Evolutionary conservation across 2,888 invertebrate genomes (phyloP).

Genomic region (Cataglyphis cursor): DNA sequence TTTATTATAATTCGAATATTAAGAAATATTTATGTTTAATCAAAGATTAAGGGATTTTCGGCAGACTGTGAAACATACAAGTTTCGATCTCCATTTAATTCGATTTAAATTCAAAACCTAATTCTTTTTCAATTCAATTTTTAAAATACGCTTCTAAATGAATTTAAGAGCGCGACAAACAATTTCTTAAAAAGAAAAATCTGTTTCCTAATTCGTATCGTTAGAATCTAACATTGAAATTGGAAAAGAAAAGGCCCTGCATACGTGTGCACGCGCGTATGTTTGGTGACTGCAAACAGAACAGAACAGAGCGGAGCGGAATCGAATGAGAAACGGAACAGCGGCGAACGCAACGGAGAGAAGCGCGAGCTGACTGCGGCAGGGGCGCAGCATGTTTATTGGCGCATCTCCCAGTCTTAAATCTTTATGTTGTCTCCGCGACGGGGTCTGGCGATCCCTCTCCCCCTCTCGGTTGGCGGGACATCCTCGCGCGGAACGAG

Average conservation of each 20-base stretch:
- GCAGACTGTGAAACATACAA: neutral
- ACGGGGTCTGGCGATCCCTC: constrained; percentile 80
- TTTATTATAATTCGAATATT: neutral
- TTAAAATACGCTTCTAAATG: neutral
- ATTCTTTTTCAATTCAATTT: neutral
- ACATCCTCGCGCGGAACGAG: constrained; percentile 29
- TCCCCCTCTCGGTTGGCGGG: constrained; percentile 71
- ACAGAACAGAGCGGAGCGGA: constrained; percentile 65
- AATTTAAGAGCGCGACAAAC: neutral
- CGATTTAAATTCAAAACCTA: neutral
- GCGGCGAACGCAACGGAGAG: constrained; percentile 81
- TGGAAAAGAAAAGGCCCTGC: constrained; percentile 14
- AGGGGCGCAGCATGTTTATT: constrained; percentile 86
- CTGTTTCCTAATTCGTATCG: neutral
- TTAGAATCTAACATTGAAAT: neutral
- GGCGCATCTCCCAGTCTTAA: constrained; percentile 86
- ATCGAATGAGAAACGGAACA: constrained; percentile 79
- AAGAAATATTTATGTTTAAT: neutral
- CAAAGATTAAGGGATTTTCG: neutral
- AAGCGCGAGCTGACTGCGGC: constrained; percentile 81
- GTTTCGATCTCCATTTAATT: neutral
- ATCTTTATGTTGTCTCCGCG: constrained; percentile 87
- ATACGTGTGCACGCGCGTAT: constrained; percentile 23
- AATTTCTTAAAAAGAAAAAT: neutral
- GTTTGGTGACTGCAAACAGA: constrained; percentile 57